Percentiles rank a stretch among this genome's conserved stretches.
Evolutionary conservation across 2,113 vertebrate genomes (phyloP).

Genomic region (Rhea pennata): DNA sequence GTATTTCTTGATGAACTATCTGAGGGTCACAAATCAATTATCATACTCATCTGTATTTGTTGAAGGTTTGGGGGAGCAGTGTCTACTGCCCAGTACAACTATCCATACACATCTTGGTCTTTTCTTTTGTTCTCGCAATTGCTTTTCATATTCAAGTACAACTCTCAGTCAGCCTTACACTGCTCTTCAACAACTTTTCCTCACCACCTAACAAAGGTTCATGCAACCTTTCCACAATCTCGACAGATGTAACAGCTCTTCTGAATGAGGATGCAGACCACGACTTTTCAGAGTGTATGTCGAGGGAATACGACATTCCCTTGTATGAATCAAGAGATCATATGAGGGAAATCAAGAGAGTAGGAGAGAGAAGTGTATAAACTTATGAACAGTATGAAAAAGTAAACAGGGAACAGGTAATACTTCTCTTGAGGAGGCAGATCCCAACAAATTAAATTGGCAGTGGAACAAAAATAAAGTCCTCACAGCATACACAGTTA

Average conservation of each 20-base stretch:
- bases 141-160: neutral
- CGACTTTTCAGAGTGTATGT: neutral
- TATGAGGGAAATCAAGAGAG: neutral
- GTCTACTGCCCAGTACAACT: neutral
- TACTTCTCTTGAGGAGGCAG: neutral
- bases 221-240: neutral
- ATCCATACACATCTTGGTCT: neutral
- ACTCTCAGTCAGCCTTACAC: neutral
- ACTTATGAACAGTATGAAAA: neutral
- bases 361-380: neutral
- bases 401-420: neutral
- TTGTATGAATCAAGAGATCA: no score
- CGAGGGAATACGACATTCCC: accelerated
- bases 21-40: neutral
- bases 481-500: neutral
- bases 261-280: neutral
- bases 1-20: neutral
- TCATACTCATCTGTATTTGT: neutral
- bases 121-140: neutral
- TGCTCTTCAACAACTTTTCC: neutral
- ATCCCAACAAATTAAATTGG: neutral
- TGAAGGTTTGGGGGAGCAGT: neutral
- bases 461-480: neutral
- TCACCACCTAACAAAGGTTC: neutral
- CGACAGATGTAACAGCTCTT: neutral